phyloP scores from a whole-genome alignment of 2,888 invertebrate genomes.

The Dynastes hyllus region DNA sequence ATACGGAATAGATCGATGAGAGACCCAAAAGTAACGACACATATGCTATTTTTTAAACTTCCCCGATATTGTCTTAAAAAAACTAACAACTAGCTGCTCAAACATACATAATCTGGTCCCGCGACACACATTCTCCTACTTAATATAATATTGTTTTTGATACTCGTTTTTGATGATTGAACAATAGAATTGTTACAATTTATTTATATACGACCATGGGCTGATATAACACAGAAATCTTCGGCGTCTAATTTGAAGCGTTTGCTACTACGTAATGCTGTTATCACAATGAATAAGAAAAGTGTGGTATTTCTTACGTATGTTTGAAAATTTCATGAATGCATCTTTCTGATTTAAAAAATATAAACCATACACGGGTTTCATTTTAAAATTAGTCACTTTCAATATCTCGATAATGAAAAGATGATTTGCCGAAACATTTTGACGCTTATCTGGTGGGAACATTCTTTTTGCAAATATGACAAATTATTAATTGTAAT shows the following conservation, averaged over 20 bases:
- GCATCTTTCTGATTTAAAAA: not conserved
- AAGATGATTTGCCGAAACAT: too few species aligned
- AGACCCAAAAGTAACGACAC: conserved; percentile 50
- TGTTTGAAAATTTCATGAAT: too few species aligned
- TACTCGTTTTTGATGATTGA: not conserved
- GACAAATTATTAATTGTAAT: too few species aligned
- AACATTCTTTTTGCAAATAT: too few species aligned
- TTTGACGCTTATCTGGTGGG: too few species aligned
- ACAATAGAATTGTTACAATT: not conserved
- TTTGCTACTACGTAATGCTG: not conserved
- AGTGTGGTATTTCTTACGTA: not conserved
- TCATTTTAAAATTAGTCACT: too few species aligned
- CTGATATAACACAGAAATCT: not conserved
- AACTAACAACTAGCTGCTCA: conserved; percentile 47
- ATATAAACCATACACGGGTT: not conserved
- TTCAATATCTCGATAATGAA: too few species aligned
- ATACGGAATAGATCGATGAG: conserved; percentile 43
- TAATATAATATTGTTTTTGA: conserved; percentile 28
- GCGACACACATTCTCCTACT: conserved; percentile 36
- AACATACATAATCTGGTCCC: conserved; percentile 49
- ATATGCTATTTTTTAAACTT: conserved; percentile 50
- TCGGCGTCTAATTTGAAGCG: not conserved
- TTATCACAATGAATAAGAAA: not conserved
- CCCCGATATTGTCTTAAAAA: conserved; percentile 51
- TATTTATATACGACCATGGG: not conserved